A percentile compares a stretch with the other conserved stretches of the same genome.
phyloP scores from a whole-genome alignment of 2,797 vertebrate genomes.

The Triplophysa bombifrons region DNA sequence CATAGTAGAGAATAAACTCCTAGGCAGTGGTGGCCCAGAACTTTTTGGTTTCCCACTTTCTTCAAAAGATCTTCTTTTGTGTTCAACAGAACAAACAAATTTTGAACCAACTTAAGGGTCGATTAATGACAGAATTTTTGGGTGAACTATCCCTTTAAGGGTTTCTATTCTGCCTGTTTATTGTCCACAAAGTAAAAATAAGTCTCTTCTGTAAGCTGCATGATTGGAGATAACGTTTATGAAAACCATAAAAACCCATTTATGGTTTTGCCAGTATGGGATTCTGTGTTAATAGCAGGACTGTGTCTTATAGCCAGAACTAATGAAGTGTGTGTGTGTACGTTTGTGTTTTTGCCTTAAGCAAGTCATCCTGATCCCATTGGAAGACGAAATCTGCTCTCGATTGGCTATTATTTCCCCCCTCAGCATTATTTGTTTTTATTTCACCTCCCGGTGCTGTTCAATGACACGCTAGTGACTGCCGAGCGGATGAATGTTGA shows the following conservation, averaged over 20 bases:
- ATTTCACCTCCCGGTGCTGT: slow-evolving; percentile 12
- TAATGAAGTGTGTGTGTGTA: not conserved
- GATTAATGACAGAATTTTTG: no score
- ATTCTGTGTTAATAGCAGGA: not conserved
- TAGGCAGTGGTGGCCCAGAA: no score
- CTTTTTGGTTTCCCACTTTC: no score
- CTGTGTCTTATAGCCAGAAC: not conserved
- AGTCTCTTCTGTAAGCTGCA: not conserved
- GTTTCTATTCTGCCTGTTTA: not conserved
- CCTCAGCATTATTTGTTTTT: not conserved
- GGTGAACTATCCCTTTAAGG: no score
- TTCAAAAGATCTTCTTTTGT: no score
- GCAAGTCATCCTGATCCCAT: not conserved
- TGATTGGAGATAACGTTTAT: not conserved
- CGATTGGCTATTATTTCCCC: slow-evolving; percentile 24
- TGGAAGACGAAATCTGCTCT: slow-evolving; percentile 47
- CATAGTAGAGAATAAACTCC: no score
- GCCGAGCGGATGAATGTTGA: slow-evolving; percentile 32
- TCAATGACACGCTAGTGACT: slow-evolving; percentile 20
- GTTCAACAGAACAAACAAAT: no score
- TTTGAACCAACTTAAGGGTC: no score
- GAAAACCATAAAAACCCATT: no score
- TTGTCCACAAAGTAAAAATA: not conserved
- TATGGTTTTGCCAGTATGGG: no score
- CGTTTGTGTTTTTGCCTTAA: slow-evolving; percentile 12